phyloP scores from a whole-genome alignment of 2,888 invertebrate species.

The Mimas tiliae region DNA sequence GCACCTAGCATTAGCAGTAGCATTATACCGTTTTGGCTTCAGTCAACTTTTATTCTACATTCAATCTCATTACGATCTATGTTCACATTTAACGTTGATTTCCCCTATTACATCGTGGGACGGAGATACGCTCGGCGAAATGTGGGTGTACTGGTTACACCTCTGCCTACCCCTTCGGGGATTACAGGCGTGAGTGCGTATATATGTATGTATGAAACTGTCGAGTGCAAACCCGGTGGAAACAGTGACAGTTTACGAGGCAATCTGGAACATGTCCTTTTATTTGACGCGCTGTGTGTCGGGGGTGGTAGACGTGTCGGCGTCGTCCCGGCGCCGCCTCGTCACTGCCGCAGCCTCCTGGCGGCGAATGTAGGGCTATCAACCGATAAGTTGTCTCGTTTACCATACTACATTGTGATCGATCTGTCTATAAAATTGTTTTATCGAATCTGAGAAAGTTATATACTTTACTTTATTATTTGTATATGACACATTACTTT shows the following conservation, averaged over 20 bases:
- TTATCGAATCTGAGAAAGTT: constrained; percentile 5
- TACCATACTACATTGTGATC: not conserved
- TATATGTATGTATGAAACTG: too few species aligned
- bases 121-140: too few species aligned
- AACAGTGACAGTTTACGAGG: constrained; percentile 58
- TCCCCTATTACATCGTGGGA: too few species aligned
- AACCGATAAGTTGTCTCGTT: constrained; percentile 29
- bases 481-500: not conserved
- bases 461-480: not conserved
- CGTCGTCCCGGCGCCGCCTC: constrained; percentile 62
- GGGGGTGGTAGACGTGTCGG: constrained; percentile 70
- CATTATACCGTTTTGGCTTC: too few species aligned
- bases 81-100: too few species aligned
- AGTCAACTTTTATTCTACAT: too few species aligned
- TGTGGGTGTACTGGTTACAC: too few species aligned
- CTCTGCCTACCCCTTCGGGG: too few species aligned
- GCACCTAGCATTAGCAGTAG: too few species aligned
- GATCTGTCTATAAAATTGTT: constrained; percentile 20
- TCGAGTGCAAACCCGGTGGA: not conserved
- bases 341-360: constrained; percentile 35
- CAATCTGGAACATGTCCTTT: constrained; percentile 67
- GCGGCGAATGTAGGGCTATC: constrained; percentile 25
- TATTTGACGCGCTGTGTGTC: constrained; percentile 51
- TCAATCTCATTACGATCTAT: too few species aligned
- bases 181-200: too few species aligned